These are phyloP conservation scores for Hirudinaria manillensis DNA, from an alignment of 2,888 invertebrate species.

Conservation along the genomic window DNA sequence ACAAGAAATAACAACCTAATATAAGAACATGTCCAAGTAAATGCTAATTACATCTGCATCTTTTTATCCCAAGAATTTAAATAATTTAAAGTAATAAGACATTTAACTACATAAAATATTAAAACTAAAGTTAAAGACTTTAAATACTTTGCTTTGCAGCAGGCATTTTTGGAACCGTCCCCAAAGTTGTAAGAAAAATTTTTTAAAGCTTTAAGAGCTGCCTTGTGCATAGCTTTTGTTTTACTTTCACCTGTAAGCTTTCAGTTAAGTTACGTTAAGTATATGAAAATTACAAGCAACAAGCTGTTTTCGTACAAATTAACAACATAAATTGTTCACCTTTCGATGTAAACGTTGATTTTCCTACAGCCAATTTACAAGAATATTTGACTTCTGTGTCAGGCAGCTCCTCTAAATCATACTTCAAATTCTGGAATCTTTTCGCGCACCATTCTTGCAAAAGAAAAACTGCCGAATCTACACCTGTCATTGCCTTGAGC, in stretches of 20 bases:
- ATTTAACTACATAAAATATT: too few relatives aligned
- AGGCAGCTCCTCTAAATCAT: slow-evolving; percentile 5
- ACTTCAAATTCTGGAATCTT: slow-evolving; percentile 2
- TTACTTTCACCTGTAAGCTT: slow-evolving; percentile 4
- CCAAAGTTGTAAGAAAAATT: slow-evolving; percentile 7
- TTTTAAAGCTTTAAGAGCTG: slow-evolving; percentile 6
- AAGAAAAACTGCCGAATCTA: slow-evolving; percentile 9
- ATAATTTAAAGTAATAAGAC: too few relatives aligned
- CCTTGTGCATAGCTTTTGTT: slow-evolving; percentile 2
- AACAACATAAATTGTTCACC: neutral
- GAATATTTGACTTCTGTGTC: neutral
- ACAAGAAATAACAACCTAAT: too few relatives aligned
- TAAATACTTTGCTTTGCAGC: too few relatives aligned
- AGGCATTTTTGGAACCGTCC: too few relatives aligned
- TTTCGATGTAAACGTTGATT: neutral
- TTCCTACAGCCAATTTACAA: neutral
- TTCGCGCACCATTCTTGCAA: slow-evolving; percentile 5
- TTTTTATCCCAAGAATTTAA: too few relatives aligned
- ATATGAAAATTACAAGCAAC: too few relatives aligned
- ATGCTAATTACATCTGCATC: too few relatives aligned
- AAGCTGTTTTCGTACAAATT: too few relatives aligned
- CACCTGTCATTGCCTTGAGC: neutral
- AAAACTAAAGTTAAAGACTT: too few relatives aligned
- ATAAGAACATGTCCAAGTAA: too few relatives aligned
- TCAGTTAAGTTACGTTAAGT: too few relatives aligned